Base-by-base conservation (phyloP, 1,140 invertebrate genomes). In the Ladona fulva region DNA sequence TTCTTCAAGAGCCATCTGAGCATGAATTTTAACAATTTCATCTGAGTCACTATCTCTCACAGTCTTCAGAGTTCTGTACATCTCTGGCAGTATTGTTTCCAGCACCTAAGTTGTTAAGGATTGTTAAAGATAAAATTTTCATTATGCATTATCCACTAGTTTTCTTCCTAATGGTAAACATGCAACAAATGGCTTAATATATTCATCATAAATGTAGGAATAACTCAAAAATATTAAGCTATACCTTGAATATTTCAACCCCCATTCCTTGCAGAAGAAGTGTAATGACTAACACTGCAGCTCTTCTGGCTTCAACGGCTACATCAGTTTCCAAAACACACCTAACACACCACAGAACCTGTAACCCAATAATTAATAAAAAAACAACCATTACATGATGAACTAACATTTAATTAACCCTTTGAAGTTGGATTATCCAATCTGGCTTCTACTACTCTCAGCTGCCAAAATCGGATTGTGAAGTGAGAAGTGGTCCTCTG, bases 221-320 rank as follows among this genome's bases (percentile, higher is more conserved):
- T n/a, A n/a, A n/a, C n/a, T n/a, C n/a, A n/a, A n/a, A n/a, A n/a
- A n/a, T n/a, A n/a, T n/a, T n/a, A n/a, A n/a, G n/a, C n/a, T n/a
- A 79, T 83, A 87, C 86, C 8, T 85, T 82, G 29, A 95, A 84
- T 12, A 89, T 87, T 80, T 93, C 90, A 81, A 86, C 89, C 24
- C 91, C 92, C 11, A 95, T 84, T 24, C 94, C 94, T 81, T 90
- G 89, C 24, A 95, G 83, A 52, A 95, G 83, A 79, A 92, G 87
- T 42, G 90, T 89, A 77, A 93, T 86, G 12, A 95, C 90, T 82
- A 94, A 85, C 10, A 94, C 90, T 25, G 92, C 92, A n/a, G 94
- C 93, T 81, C 93, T 86, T 78, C 93, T 86, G 52, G 93, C 92
- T 85, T 94, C 91, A 19, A 89, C 82, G 29, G 87, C 86, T 80